These are phyloP conservation scores for Crocuta crocuta DNA, from an alignment of 2,113 vertebrate genomes.

Conservation along the genomic window DNA sequence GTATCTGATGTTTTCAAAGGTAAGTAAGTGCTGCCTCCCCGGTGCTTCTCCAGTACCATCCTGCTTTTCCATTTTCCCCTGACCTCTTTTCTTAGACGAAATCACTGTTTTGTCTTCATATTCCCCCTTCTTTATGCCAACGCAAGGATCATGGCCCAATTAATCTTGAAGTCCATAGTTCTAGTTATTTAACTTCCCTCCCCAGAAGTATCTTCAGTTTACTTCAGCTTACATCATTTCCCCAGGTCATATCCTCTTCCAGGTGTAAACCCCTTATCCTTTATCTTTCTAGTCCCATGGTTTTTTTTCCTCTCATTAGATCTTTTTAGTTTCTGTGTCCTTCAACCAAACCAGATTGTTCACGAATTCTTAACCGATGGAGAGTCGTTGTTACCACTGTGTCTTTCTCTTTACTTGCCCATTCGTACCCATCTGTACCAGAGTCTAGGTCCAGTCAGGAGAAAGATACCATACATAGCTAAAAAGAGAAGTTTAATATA, in stretches of 20 bases:
- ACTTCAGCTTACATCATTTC: neutral
- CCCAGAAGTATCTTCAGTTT: neutral
- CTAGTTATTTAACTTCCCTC: neutral
- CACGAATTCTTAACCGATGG: neutral
- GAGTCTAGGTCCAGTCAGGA: neutral
- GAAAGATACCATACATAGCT: neutral
- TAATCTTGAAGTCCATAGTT: neutral
- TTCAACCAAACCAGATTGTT: neutral
- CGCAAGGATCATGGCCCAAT: neutral
- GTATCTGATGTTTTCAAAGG: constrained; percentile 99
- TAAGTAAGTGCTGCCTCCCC: constrained; percentile 87
- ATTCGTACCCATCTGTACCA: neutral
- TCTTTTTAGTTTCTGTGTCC: neutral
- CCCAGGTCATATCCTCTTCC: neutral
- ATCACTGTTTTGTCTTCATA: neutral
- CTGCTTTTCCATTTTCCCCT: neutral
- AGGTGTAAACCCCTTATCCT: neutral
- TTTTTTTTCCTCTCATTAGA: neutral
- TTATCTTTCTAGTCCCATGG: neutral
- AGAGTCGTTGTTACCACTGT: neutral
- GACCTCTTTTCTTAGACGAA: neutral
- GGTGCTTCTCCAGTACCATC: neutral
- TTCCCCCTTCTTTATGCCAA: neutral
- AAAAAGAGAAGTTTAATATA: neutral
- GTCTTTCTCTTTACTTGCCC: neutral